phyloP scores from a whole-genome alignment of 2,888 invertebrate genomes.

The Myopa testacea region DNA sequence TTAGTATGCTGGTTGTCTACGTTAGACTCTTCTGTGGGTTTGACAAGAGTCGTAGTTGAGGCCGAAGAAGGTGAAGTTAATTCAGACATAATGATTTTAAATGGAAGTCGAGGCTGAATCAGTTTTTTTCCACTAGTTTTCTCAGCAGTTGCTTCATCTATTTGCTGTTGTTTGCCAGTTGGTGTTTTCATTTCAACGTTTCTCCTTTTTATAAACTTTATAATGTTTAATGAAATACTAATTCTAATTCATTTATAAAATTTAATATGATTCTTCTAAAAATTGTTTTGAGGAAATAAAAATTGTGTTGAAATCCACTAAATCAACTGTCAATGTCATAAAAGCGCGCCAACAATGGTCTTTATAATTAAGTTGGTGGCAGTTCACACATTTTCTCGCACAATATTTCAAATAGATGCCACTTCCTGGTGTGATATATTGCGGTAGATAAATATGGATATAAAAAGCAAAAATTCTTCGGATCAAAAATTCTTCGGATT shows the following conservation, averaged over 20 bases:
- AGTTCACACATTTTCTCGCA: background rate
- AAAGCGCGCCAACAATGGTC: constrained; percentile 25
- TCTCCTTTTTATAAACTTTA: constrained; percentile 15
- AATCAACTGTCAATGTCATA: constrained; percentile 17
- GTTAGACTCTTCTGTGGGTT: background rate
- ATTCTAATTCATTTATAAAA: background rate
- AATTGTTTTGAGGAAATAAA: background rate
- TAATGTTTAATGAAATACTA: background rate
- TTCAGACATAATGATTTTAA: constrained; percentile 67
- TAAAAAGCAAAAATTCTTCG: no score
- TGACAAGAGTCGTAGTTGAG: background rate
- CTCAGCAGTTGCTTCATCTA: constrained; percentile 34
- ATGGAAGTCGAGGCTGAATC: constrained; percentile 74
- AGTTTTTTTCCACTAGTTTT: constrained; percentile 70
- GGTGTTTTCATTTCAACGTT: constrained; percentile 28
- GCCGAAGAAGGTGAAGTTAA: constrained; percentile 15
- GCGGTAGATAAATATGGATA: no score
- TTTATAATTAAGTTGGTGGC: constrained; percentile 3
- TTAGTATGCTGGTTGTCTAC: background rate
- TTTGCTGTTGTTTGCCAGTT: constrained; percentile 12
- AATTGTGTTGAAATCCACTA: background rate
- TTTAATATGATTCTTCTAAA: background rate
- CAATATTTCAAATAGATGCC: no score
- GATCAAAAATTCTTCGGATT: no score
- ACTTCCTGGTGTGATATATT: no score